phyloP scores from a whole-genome alignment of 2,888 invertebrate genomes.

The Aphrophora alni region DNA sequence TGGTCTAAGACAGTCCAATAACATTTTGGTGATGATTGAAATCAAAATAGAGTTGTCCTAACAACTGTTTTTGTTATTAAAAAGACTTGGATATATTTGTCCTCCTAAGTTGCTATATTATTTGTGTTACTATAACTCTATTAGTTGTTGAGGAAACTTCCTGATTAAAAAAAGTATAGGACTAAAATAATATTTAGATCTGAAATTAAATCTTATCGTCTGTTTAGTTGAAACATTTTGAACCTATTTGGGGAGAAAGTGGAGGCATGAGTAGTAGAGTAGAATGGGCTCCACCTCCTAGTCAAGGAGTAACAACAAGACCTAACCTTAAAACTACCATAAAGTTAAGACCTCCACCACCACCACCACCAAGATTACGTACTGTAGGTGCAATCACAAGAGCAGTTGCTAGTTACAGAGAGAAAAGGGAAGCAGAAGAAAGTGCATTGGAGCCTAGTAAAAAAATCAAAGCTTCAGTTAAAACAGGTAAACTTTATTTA shows the following conservation, averaged over 20 bases:
- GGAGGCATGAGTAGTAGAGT: constrained; percentile 42
- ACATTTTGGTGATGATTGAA: too few relatives aligned
- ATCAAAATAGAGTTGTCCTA: too few relatives aligned
- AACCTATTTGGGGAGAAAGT: constrained; percentile 93
- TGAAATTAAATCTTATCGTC: too few relatives aligned
- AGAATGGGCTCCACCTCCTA: constrained; percentile 44
- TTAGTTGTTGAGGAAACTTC: too few relatives aligned
- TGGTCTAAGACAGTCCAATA: too few relatives aligned
- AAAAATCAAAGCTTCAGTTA: constrained; percentile 33
- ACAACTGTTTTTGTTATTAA: too few relatives aligned
- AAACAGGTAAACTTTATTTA: constrained; percentile 23
- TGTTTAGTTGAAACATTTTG: constrained; percentile 86
- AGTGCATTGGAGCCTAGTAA: constrained; percentile 29
- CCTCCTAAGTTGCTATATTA: too few relatives aligned
- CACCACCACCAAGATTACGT: constrained; percentile 56
- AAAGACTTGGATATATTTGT: too few relatives aligned
- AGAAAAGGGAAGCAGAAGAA: constrained; percentile 50
- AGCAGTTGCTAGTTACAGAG: constrained; percentile 64
- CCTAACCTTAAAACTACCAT: constrained; percentile 56
- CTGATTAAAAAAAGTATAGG: too few relatives aligned
- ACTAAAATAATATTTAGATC: too few relatives aligned
- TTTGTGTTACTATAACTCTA: too few relatives aligned
- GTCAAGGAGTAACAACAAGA: constrained; percentile 34
- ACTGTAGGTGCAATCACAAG: constrained; percentile 74
- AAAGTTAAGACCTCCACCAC: constrained; percentile 63